These are phyloP conservation scores for Aphidius ervi DNA, from an alignment of 1,140 invertebrate genomes.

Conservation along the genomic window DNA sequence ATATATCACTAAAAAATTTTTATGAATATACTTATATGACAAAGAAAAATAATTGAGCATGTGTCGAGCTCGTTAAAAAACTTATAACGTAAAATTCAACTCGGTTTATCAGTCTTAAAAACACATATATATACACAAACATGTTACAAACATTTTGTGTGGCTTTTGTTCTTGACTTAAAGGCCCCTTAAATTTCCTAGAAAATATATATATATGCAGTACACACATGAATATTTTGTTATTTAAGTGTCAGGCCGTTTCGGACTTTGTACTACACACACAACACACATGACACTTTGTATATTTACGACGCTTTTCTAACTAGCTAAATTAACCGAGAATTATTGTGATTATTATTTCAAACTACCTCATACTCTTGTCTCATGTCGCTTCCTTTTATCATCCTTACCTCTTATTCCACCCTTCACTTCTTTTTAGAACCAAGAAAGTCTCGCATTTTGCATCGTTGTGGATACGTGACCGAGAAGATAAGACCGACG, in stretches of 20 bases:
- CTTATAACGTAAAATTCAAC: no score
- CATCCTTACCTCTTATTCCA: slow-evolving; percentile 31
- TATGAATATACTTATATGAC: no score
- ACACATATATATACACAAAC: background rate
- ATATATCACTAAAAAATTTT: no score
- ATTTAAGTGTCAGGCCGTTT: no score
- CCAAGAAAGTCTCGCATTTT: slow-evolving; percentile 15
- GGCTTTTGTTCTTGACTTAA: background rate
- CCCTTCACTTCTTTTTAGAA: slow-evolving; percentile 36
- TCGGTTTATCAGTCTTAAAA: no score
- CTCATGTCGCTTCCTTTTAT: background rate
- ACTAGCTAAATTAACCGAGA: slow-evolving; percentile 48
- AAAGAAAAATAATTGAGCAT: no score
- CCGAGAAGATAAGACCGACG: slow-evolving; percentile 47
- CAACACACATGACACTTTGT: slow-evolving; percentile 28
- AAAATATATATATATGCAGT: no score
- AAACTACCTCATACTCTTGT: slow-evolving; percentile 13
- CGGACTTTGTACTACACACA: background rate
- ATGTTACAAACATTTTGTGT: background rate
- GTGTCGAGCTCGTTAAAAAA: no score
- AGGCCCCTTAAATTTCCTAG: no score
- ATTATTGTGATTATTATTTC: slow-evolving; percentile 45
- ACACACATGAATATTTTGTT: no score
- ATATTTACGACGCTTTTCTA: slow-evolving; percentile 46
- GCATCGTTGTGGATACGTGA: slow-evolving; percentile 40